A percentile compares a stretch with the other conserved stretches of the same genome.
These are phyloP conservation scores for Polia nebulosa DNA, from an alignment of 2,888 invertebrate species.

Conservation along the genomic window DNA sequence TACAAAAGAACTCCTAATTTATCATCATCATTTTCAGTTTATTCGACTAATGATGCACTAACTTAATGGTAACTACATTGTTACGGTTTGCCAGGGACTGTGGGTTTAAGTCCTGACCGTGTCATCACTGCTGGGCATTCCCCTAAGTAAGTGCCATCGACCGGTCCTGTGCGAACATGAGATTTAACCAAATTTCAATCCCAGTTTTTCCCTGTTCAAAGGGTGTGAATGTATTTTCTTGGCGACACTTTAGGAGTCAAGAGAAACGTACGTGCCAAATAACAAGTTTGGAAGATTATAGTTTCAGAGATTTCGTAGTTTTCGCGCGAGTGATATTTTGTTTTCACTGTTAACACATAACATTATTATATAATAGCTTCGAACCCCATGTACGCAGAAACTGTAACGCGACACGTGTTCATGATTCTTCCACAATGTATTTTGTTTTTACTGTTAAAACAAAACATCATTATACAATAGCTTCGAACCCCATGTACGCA, in stretches of 20 bases:
- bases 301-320: constrained; percentile 2
- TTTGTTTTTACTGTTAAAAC: neutral
- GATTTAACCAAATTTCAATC: neutral
- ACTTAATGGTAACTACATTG: too few relatives aligned
- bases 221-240: neutral
- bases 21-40: too few relatives aligned
- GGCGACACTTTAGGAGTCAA: neutral
- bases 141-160: too few relatives aligned
- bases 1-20: too few relatives aligned
- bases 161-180: neutral
- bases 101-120: too few relatives aligned
- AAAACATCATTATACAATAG: too few relatives aligned
- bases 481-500: too few relatives aligned
- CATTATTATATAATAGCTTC: neutral
- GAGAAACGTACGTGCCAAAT: constrained; percentile 11
- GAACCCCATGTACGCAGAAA: neutral
- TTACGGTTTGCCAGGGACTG: too few relatives aligned
- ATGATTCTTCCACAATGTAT: neutral
- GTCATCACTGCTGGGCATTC: too few relatives aligned
- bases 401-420: neutral
- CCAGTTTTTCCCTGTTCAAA: too few relatives aligned
- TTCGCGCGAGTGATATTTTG: neutral
- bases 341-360: neutral
- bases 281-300: neutral
- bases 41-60: too few relatives aligned